Evolutionary conservation across 2,797 vertebrate genomes (phyloP), one percentile per base, ranked within the genome.

Genomic region (Pampus argenteus): DNA sequence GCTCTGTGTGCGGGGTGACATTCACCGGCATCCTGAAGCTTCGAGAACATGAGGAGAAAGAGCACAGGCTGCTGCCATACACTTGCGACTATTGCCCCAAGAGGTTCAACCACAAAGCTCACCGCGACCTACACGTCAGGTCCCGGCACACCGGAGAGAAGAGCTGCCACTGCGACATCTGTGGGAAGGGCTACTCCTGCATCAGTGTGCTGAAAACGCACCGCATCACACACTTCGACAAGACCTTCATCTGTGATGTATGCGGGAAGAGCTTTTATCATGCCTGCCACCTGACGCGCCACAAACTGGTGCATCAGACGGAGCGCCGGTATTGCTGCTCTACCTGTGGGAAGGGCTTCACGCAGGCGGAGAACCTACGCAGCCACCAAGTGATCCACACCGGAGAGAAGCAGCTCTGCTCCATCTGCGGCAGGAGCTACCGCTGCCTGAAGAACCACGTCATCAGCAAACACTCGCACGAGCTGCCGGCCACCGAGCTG

Each of bases 241-340:
- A 86, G 73, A 81, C 80, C 0, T 91, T 91, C 11, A 61, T 71
- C 71, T 91, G 90, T 8, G 85, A 87, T 8, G 15, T 87, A n/a
- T 91, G 90, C 0, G 87, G 90, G 6, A 86, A 75, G 34, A 64
- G 79, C 54, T 91, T 91, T 67, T 76, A 60, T 56, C 85, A 89
- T 3, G 74, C 74, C 45, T 77, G 86, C 15, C 83, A 88, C 75
- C 76, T 91, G 48, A 88, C 72, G 0, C 83, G 87, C n/a, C 88
- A 91, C 81, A 77, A 78, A 11, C 44, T 79, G 54, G 80, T 76
- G 11, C 89, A 90, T 71, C 65, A 56, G 49, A 79, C 77, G 1
- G 72, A 31, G 9, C 66, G 69, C 6, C 88, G 83, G 0, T 47
- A 67, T 44, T 58, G 1, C 6, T 90, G 87, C 45, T 0, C 57